A percentile compares a stretch with the other conserved stretches of the same genome.
These are phyloP conservation scores for Tethya wilhelma DNA, from an alignment of 37 sponge, comb jelly and placozoan genomes.

Conservation along the genomic window DNA sequence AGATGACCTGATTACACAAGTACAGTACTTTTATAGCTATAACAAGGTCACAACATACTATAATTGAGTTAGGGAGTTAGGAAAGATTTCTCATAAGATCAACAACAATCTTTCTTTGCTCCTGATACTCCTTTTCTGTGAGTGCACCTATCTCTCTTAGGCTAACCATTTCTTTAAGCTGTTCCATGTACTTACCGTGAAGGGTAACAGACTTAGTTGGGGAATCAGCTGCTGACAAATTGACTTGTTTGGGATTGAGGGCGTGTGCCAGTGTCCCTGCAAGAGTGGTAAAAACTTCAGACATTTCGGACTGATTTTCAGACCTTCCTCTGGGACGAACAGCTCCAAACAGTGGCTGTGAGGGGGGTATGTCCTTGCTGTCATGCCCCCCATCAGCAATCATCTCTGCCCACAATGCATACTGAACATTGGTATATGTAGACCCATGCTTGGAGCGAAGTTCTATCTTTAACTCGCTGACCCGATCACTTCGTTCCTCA, in stretches of 20 bases:
- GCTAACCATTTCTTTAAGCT: not conserved
- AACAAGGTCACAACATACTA: not conserved
- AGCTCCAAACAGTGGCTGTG: conserved; percentile 6
- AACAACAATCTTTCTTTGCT: not conserved
- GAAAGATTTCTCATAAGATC: not conserved
- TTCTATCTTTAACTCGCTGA: conserved; percentile 4
- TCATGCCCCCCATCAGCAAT: conserved; percentile 2
- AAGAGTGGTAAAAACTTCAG: not conserved
- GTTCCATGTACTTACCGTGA: conserved; percentile 2
- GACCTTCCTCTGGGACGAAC: not conserved
- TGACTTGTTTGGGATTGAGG: not conserved
- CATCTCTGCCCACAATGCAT: not conserved
- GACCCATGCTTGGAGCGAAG: conserved; percentile 16
- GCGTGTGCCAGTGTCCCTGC: not conserved
- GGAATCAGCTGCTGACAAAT: not conserved
- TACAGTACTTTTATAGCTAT: not conserved
- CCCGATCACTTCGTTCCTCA: not conserved
- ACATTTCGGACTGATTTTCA: not conserved
- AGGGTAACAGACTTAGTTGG: conserved; percentile 2
- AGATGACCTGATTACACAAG: not conserved
- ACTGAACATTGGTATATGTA: not conserved
- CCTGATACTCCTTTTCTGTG: conserved; percentile 17
- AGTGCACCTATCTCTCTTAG: conserved; percentile 17
- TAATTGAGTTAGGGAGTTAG: not conserved
- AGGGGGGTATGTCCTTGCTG: conserved; percentile 3